A percentile compares a stretch with the other conserved stretches of the same genome.
Evolutionary conservation across 2,888 invertebrate species (phyloP).

Genomic region (Epinotia demarniana): DNA sequence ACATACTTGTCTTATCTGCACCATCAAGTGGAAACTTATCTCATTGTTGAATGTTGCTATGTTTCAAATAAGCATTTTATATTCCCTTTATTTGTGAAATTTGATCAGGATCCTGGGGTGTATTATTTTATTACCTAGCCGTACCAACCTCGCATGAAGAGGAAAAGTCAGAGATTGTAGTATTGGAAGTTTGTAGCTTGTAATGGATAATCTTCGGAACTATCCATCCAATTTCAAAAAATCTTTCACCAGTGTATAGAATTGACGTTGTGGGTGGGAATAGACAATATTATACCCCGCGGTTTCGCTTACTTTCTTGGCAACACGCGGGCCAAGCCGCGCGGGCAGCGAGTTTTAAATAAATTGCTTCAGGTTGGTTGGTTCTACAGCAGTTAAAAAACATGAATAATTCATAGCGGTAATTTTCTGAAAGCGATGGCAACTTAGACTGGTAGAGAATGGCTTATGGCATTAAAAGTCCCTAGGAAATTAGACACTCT

Average conservation of each 20-base stretch:
- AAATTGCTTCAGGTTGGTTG: constrained; percentile 60
- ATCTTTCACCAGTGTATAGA: too few species aligned
- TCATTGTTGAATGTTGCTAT: constrained; percentile 3
- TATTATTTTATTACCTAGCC: constrained; percentile 15
- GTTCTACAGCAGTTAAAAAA: constrained; percentile 62
- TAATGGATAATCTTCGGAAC: too few species aligned
- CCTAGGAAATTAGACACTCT: too few species aligned
- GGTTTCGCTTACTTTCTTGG: too few species aligned
- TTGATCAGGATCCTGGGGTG: constrained; percentile 16
- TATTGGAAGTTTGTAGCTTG: too few species aligned
- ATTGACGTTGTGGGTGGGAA: too few species aligned
- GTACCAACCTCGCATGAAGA: background rate
- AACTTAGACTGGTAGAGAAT: constrained; percentile 40
- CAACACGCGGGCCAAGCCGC: too few species aligned
- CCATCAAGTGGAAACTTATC: constrained; percentile 11
- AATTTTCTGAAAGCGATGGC: constrained; percentile 49
- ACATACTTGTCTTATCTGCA: constrained; percentile 47
- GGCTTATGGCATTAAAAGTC: too few species aligned
- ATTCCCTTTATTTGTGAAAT: constrained; percentile 17
- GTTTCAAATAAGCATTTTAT: background rate
- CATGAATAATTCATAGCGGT: constrained; percentile 56
- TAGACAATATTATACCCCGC: too few species aligned
- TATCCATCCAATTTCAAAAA: too few species aligned
- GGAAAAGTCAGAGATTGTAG: too few species aligned
- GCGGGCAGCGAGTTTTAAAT: constrained; percentile 33